These are phyloP conservation scores for Amblyteles armatorius DNA, from an alignment of 2,888 invertebrate species.

Conservation along the genomic window DNA sequence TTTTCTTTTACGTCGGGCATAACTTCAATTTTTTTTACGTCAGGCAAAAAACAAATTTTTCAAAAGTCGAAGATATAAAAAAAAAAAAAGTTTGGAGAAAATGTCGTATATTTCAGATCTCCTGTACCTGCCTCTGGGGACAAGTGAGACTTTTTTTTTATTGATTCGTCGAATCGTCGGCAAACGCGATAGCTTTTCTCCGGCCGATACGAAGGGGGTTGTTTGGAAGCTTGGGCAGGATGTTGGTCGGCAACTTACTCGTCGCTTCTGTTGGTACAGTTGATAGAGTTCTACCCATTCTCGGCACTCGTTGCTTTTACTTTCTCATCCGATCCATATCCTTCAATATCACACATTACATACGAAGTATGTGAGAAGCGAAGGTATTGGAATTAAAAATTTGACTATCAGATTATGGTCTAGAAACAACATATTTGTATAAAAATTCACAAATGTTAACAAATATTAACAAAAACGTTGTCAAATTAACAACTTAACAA, in stretches of 20 bases:
- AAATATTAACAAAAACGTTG: no score
- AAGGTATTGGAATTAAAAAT: no score
- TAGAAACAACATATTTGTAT: no score
- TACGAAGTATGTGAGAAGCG: no score
- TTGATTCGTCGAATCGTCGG: conserved; percentile 52
- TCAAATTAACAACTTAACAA: not conserved
- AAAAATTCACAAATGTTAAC: no score
- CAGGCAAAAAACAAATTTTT: no score
- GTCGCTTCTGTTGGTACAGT: conserved; percentile 10
- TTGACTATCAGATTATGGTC: no score
- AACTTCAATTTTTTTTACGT: no score
- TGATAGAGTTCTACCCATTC: not conserved
- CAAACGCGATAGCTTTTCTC: conserved; percentile 44
- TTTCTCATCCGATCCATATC: not conserved
- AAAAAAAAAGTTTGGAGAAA: no score
- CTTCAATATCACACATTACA: not conserved
- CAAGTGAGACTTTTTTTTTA: conserved; percentile 7
- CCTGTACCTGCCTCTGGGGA: not conserved
- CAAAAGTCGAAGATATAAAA: no score
- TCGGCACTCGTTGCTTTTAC: not conserved
- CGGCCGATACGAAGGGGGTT: conserved; percentile 14
- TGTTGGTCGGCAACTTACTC: conserved; percentile 56
- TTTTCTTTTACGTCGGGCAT: no score
- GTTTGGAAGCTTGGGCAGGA: not conserved
- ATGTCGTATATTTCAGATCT: no score